Base-by-base conservation (phyloP, 1,140 invertebrate species). In the Prorops nasuta region DNA sequence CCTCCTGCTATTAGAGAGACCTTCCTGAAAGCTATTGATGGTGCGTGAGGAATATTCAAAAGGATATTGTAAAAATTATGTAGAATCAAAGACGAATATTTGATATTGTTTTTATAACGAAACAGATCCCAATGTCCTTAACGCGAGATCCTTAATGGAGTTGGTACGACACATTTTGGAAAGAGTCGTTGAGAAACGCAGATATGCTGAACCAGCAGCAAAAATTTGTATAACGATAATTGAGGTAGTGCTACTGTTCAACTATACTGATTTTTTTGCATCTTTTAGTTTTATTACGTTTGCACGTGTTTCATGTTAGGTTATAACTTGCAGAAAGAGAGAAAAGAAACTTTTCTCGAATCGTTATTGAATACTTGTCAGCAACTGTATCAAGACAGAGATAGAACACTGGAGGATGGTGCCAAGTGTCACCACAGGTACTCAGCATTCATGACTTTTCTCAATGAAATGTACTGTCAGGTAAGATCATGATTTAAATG, bases 391-490 rank as follows among this genome's bases (percentile, higher is more conserved):
- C 89, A 92, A 66, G 90, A 93, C 69, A 76, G 89, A 22, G 88
- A 88, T 49, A 86, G 86, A 77, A 81, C 83, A 20, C 53, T 74
- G 45, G 66, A 74, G 49, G 68, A 77, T 32, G 51, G 59, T 16
- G 54, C 68, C 17, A 46, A 60, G 16, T 64, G 65, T 63, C 53
- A 72, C 61, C 24, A 6, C 10, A 57, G 70, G 46, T 75, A 76
- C 61, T 67, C 89, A 56, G 87, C 89, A 51, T 93, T 92, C 74
- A 91, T 92, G 80, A 88, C 85, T 69, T 92, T 92, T 75, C 80
- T 94, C 35, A 89, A 90, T 57, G 91, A 93, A 81, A 90, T 93
- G 83, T 92, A 91, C 71, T 87, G 88, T 66, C 88, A 90, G 80
- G 81, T 83, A 63, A 56, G 56, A 31, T 47, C 44, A 6, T 34